Conservation (phyloP, 2,113 vertebrate species). For the Stictonetta naevosa region DNA sequence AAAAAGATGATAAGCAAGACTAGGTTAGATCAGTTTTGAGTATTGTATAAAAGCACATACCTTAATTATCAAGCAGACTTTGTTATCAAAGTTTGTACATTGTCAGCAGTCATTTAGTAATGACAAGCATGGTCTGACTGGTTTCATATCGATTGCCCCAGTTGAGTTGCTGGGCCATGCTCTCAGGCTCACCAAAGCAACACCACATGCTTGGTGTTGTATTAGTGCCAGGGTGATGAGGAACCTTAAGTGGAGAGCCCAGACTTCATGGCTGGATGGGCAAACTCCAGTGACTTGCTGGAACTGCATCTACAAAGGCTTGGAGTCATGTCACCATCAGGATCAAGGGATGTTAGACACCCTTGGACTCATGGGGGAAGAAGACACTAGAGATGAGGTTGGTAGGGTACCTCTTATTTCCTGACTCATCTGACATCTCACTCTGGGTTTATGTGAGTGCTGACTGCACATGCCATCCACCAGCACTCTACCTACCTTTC, state of each 20-base stretch:
- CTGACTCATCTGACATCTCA: not conserved
- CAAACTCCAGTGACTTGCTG: not conserved
- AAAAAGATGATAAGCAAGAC: not conserved
- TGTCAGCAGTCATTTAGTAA: not conserved
- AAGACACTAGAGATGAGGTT: not conserved
- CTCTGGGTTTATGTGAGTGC: not conserved
- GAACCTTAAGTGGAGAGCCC: not conserved
- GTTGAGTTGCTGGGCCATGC: fast-evolving
- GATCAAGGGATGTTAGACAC: not conserved
- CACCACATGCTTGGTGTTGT: fast-evolving
- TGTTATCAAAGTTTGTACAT: not conserved
- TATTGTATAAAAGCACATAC: not conserved
- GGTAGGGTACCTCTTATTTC: not conserved
- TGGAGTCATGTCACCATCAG: not conserved
- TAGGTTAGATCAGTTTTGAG: not conserved
- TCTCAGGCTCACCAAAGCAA: not conserved
- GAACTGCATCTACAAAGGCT: not conserved
- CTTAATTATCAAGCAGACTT: not conserved
- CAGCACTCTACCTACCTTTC: not conserved
- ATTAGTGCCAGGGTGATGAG: not conserved
- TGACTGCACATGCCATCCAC: not conserved
- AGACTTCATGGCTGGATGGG: not conserved
- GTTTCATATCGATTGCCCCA: not conserved
- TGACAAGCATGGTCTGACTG: not conserved
- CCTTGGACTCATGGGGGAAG: not conserved